phyloP scores from a whole-genome alignment of 2,888 invertebrate genomes.

The Dicycla oo region DNA sequence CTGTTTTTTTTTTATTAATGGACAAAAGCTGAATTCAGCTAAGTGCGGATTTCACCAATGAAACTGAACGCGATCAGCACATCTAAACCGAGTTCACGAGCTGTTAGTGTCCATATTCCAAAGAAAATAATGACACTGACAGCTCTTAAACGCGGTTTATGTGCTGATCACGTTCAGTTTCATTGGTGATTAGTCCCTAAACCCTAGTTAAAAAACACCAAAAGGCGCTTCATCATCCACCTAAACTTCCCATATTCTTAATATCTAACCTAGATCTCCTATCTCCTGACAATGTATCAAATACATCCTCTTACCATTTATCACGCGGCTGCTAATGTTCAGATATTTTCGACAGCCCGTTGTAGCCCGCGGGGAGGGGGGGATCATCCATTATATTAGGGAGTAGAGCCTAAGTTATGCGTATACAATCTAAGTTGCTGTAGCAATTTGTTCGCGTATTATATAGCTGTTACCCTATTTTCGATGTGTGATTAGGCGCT shows the following conservation, averaged over 20 bases:
- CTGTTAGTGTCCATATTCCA: too few relatives aligned
- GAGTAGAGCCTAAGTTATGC: constrained; percentile 65
- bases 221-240: neutral
- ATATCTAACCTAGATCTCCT: constrained; percentile 39
- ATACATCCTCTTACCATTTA: constrained; percentile 55
- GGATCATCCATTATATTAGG: constrained; percentile 64
- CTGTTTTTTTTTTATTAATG: too few relatives aligned
- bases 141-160: too few relatives aligned
- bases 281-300: constrained; percentile 48
- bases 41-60: too few relatives aligned
- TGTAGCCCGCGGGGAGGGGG: constrained; percentile 40
- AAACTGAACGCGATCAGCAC: too few relatives aligned
- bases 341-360: constrained; percentile 62
- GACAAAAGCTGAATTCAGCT: too few relatives aligned
- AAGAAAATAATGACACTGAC: too few relatives aligned
- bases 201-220: too few relatives aligned
- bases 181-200: too few relatives aligned
- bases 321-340: constrained; percentile 62
- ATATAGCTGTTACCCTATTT: constrained; percentile 26
- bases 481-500: constrained; percentile 36
- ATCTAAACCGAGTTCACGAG: too few relatives aligned
- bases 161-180: too few relatives aligned
- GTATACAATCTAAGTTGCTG: constrained; percentile 68
- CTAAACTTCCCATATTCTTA: constrained; percentile 12
- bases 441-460: constrained; percentile 56